Evolutionary conservation across 2,888 invertebrate species (phyloP).

Genomic region (Labia minor): DNA sequence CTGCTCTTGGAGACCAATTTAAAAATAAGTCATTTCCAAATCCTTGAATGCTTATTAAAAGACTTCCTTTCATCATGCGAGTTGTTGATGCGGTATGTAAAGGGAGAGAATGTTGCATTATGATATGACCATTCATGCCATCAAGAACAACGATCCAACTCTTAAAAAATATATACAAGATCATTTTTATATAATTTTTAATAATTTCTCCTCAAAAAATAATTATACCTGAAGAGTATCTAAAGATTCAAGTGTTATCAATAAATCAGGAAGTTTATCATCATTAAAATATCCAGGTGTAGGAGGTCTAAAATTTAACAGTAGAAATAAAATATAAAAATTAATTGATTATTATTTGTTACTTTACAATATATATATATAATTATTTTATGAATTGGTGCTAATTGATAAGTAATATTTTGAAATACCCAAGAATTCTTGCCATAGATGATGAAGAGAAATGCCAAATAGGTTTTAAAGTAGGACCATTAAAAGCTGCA

Average conservation of each 20-base stretch:
- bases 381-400: too few species aligned
- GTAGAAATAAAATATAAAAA: too few species aligned
- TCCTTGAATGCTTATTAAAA: constrained; percentile 46
- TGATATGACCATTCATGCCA: not conserved
- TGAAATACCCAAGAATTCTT: constrained; percentile 14
- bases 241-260: constrained; percentile 40
- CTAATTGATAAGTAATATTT: too few species aligned
- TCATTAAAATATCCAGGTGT: constrained; percentile 68
- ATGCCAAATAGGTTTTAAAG: constrained; percentile 60
- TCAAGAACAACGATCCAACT: not conserved
- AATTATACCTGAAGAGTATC: not conserved
- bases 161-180: not conserved
- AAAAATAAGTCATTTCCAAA: constrained; percentile 65
- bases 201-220: too few species aligned
- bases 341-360: too few species aligned
- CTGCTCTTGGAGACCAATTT: constrained; percentile 52
- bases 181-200: too few species aligned
- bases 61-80: constrained; percentile 48
- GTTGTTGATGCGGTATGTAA: constrained; percentile 31
- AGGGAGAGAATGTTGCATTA: not conserved
- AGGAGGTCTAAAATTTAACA: constrained; percentile 57
- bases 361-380: too few species aligned
- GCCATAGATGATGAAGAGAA: constrained; percentile 44
- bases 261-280: constrained; percentile 65
- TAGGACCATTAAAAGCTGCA: constrained; percentile 58